phyloP scores from a whole-genome alignment of 2,113 vertebrate species.

The Otis tarda region DNA sequence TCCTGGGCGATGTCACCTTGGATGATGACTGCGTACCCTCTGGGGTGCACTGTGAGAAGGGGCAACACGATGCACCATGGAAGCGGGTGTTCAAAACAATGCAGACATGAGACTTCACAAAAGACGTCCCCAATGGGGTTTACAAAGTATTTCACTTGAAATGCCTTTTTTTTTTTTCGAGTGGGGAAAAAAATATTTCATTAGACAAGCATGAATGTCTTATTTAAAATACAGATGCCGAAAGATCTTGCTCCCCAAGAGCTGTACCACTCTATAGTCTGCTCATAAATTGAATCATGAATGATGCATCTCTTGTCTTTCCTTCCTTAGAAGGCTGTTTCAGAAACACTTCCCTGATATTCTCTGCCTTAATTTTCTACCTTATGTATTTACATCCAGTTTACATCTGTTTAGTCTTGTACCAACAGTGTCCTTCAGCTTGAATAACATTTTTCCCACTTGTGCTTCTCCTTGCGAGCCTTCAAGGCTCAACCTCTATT shows the following conservation, averaged over 20 bases:
- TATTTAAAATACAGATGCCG: not conserved
- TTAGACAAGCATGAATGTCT: not conserved
- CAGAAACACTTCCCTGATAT: not conserved
- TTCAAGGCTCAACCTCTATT: not conserved
- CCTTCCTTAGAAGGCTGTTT: not conserved
- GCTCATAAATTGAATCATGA: not conserved
- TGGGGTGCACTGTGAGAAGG: not conserved
- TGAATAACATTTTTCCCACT: not conserved
- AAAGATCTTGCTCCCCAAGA: not conserved
- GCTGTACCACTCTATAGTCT: not conserved
- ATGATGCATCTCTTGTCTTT: not conserved
- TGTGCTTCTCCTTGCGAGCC: not conserved
- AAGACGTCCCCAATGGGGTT: not conserved
- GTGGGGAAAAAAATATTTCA: not conserved
- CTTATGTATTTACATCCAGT: not conserved
- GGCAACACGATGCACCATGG: not conserved
- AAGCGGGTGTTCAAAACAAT: not conserved
- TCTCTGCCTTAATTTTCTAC: not conserved
- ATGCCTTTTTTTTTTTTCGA: not conserved
- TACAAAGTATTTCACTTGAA: not conserved
- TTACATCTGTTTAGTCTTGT: not conserved
- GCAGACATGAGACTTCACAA: not conserved
- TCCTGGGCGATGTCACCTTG: not conserved
- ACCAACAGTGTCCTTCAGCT: not conserved
- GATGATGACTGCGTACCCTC: not conserved